Percentiles rank a stretch among this genome's conserved stretches.
phyloP scores from a whole-genome alignment of 1,140 invertebrate genomes.

The Drosophila obscura region DNA sequence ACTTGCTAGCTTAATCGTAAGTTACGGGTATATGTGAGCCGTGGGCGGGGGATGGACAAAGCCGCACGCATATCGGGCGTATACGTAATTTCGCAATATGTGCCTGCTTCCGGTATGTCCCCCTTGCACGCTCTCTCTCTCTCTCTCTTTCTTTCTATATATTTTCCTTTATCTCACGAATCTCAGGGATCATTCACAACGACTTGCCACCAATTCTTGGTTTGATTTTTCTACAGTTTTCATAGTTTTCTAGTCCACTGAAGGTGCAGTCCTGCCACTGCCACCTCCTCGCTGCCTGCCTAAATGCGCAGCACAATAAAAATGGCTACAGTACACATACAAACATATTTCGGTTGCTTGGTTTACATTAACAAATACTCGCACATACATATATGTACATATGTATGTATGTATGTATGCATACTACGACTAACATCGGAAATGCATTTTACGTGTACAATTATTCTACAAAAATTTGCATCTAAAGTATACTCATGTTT shows the following conservation, averaged over 20 bases:
- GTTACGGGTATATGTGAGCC: slow-evolving; percentile 17
- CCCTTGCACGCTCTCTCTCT: neutral
- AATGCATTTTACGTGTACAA: slow-evolving; percentile 67
- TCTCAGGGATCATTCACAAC: slow-evolving; percentile 15
- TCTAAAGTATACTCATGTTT: slow-evolving; percentile 63
- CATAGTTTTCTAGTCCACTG: slow-evolving; percentile 33
- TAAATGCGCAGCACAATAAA: slow-evolving; percentile 48
- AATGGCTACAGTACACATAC: slow-evolving; percentile 10
- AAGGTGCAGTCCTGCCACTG: slow-evolving; percentile 39
- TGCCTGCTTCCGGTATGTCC: slow-evolving; percentile 28
- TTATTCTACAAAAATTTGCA: slow-evolving; percentile 68
- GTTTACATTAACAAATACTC: slow-evolving; percentile 1
- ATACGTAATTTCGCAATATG: slow-evolving; percentile 39
- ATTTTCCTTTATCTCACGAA: neutral
- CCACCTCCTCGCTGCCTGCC: slow-evolving; percentile 3
- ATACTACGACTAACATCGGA: slow-evolving; percentile 49
- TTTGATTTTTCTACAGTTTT: slow-evolving; percentile 31
- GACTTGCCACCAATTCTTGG: slow-evolving; percentile 4
- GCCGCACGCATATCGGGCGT: slow-evolving; percentile 26
- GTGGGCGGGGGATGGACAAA: neutral
- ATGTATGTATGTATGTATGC: slow-evolving; percentile 7
- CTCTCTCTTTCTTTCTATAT: neutral
- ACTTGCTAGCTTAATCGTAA: slow-evolving; percentile 58
- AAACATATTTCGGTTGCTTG: slow-evolving; percentile 15
- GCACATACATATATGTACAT: neutral